Percentiles rank a stretch among this genome's conserved stretches.
Evolutionary conservation across 2,113 vertebrate species (phyloP).

Genomic region (Turnix velox): DNA sequence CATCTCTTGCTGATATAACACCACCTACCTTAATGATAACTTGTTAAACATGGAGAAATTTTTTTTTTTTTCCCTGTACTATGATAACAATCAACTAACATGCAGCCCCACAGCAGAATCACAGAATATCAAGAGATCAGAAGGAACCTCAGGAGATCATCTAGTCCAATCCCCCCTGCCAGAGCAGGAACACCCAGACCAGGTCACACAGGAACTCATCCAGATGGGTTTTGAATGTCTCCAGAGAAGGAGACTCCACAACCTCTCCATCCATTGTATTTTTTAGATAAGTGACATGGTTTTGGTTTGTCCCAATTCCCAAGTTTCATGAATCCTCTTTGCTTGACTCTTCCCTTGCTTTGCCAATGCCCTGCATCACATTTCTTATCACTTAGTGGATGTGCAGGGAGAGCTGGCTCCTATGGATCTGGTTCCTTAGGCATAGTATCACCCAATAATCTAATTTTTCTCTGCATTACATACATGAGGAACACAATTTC

Average conservation of each 20-base stretch:
- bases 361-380: background rate
- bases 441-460: background rate
- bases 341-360: background rate
- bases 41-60: no score
- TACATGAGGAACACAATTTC: background rate
- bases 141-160: no score
- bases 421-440: background rate
- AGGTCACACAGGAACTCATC: no score
- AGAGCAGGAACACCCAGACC: no score
- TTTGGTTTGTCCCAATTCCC: background rate
- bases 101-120: no score
- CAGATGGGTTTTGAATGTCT: no score
- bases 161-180: no score
- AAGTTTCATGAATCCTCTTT: background rate
- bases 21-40: no score
- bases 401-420: background rate
- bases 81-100: no score
- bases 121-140: no score
- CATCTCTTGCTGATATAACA: background rate
- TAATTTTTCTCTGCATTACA: background rate
- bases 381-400: rapidly evolving
- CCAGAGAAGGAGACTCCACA: no score
- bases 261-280: background rate
- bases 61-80: no score
- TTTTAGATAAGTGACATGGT: background rate